These are phyloP conservation scores for Rhagoletis pomonella DNA, from an alignment of 1,140 invertebrate species.

Conservation along the genomic window DNA sequence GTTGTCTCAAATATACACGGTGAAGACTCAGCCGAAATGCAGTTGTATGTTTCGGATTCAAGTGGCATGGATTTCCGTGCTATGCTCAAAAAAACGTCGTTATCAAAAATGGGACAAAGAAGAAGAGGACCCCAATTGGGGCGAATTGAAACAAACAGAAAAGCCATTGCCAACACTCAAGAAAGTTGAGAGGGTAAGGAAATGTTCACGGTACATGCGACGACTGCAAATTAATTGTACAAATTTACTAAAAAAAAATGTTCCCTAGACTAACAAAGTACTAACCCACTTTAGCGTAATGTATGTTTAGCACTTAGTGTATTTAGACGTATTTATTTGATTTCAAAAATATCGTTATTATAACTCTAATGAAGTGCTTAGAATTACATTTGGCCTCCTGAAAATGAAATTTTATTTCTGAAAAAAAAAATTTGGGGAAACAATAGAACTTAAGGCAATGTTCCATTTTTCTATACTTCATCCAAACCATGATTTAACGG, in stretches of 20 bases:
- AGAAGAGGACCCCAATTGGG: constrained; percentile 92
- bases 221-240: constrained; percentile 10
- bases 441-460: no score
- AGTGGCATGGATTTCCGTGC: constrained; percentile 99
- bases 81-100: constrained; percentile 96
- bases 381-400: no score
- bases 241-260: constrained; percentile 11
- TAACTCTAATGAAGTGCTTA: no score
- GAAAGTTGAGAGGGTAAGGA: constrained; percentile 92
- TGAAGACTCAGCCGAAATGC: constrained; percentile 95
- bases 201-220: background rate
- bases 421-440: no score
- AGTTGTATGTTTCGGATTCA: constrained; percentile 96
- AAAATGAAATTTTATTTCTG: no score
- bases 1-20: constrained; percentile 95
- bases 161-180: constrained; percentile 89
- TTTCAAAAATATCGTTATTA: no score
- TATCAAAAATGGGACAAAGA: constrained; percentile 95
- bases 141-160: constrained; percentile 93
- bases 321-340: no score
- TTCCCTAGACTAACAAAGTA: background rate
- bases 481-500: no score
- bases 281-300: no score
- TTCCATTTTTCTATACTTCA: no score
- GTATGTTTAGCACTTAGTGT: no score